Evolutionary conservation across 1,140 invertebrate genomes (phyloP).

Genomic region (Bathynomus jamesi): DNA sequence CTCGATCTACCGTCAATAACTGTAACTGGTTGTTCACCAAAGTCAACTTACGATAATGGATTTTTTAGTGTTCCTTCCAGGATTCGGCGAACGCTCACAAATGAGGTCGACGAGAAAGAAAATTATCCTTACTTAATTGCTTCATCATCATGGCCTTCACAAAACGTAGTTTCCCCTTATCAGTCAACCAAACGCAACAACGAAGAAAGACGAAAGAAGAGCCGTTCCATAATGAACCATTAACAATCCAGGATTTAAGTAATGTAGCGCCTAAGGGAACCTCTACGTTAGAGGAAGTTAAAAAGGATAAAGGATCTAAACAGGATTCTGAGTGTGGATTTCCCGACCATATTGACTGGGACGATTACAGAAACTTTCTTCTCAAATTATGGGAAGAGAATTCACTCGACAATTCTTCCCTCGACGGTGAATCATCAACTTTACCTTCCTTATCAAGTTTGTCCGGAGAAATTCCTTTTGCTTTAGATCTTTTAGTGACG

Average conservation of each 20-base stretch:
- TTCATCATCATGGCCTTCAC: too few relatives aligned
- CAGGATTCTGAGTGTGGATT: background rate
- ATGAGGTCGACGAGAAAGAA: too few relatives aligned
- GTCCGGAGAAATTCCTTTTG: background rate
- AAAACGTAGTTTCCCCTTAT: too few relatives aligned
- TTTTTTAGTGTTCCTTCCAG: background rate
- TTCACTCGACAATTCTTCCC: background rate
- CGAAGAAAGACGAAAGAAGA: background rate
- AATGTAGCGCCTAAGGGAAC: background rate
- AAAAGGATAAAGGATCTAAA: background rate
- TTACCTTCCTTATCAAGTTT: background rate
- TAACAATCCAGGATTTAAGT: background rate
- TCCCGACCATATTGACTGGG: background rate
- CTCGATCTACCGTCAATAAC: background rate
- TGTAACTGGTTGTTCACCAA: background rate
- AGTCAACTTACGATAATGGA: background rate
- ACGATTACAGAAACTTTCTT: background rate
- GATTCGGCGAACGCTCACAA: background rate
- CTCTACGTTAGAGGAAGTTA: background rate
- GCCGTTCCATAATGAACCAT: background rate
- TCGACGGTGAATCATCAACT: background rate
- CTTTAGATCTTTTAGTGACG: background rate
- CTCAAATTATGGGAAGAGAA: background rate
- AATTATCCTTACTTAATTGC: too few relatives aligned
- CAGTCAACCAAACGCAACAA: too few relatives aligned